Conservation (phyloP, 2,113 vertebrate genomes). For the Ameiurus melas region DNA sequence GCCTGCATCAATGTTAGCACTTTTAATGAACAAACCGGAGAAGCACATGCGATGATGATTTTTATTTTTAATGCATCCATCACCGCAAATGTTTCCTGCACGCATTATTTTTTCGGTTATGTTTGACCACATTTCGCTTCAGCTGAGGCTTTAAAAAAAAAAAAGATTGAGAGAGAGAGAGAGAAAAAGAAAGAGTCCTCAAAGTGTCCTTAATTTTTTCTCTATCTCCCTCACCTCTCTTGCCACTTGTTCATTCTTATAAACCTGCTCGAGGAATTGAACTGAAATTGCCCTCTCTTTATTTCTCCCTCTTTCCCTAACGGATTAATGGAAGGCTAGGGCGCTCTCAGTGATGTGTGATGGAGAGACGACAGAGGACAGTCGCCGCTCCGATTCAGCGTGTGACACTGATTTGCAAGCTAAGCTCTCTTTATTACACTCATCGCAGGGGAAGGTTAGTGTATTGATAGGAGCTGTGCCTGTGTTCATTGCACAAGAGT, state of each 20-base stretch:
- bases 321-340: constrained; percentile 13
- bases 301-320: constrained; percentile 12
- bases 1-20: neutral
- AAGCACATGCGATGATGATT: neutral
- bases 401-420: constrained; percentile 18
- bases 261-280: neutral
- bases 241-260: neutral
- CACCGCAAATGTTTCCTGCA: neutral
- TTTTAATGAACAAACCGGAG: neutral
- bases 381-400: neutral
- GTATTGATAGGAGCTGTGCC: neutral
- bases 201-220: neutral
- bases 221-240: neutral
- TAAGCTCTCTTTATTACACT: constrained; percentile 12
- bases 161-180: neutral
- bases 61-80: neutral
- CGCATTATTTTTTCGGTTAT: neutral
- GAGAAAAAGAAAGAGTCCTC: neutral
- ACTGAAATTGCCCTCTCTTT: constrained; percentile 5
- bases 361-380: neutral
- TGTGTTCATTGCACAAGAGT: neutral
- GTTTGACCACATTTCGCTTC: neutral
- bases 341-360: neutral
- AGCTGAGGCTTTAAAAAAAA: neutral
- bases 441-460: constrained; percentile 9